A percentile compares a stretch with the other conserved stretches of the same genome.
These are phyloP conservation scores for Myotis lucifugus DNA, from an alignment of 2,113 vertebrate species.

Conservation along the genomic window DNA sequence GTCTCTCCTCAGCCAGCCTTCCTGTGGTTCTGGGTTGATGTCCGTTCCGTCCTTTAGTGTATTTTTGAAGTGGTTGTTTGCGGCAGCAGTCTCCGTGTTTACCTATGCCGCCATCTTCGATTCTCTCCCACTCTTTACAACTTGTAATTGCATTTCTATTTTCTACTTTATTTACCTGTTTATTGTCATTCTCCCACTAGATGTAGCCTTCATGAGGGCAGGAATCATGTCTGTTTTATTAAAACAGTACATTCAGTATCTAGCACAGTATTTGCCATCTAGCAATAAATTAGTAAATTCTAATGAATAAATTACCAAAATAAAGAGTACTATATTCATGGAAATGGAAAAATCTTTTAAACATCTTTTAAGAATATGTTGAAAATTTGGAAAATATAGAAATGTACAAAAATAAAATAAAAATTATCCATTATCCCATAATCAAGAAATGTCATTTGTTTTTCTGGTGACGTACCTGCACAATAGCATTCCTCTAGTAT, in stretches of 20 bases:
- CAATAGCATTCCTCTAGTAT: background rate
- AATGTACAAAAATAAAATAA: conserved; percentile 3
- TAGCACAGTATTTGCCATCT: background rate
- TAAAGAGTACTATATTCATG: background rate
- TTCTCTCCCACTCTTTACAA: background rate
- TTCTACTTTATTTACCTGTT: background rate
- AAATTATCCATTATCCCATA: background rate
- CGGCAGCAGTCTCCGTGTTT: too few relatives aligned
- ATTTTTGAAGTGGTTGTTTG: too few relatives aligned
- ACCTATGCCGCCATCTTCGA: too few relatives aligned
- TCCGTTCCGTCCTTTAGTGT: too few relatives aligned
- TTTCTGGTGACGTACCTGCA: background rate
- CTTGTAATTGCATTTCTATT: background rate
- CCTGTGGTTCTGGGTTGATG: too few relatives aligned
- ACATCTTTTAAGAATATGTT: conserved; percentile 32
- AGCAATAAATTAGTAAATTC: conserved; percentile 14
- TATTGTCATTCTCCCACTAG: background rate
- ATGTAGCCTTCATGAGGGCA: background rate
- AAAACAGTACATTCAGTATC: background rate
- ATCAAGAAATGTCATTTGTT: conserved; percentile 2
- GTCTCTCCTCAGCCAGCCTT: too few relatives aligned
- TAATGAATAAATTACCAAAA: conserved; percentile 3
- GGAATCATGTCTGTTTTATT: conserved; percentile 10
- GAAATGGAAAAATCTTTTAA: conserved; percentile 31
- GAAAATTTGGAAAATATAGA: conserved; percentile 21